Conservation (phyloP, 2,113 vertebrate genomes). For the Cromileptes altivelis region DNA sequence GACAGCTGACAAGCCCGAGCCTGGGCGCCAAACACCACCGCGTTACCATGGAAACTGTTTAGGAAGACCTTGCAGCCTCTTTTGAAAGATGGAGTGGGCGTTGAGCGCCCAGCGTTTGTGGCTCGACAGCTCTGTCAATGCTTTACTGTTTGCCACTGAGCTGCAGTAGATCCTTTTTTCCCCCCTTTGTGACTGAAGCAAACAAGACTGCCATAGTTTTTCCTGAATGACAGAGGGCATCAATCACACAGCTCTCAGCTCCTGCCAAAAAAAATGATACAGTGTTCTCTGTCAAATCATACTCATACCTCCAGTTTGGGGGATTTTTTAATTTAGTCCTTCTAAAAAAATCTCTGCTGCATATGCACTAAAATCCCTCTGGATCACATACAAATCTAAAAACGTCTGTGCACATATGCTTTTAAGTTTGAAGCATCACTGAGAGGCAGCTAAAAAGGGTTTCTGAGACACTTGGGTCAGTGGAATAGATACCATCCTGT, state of each 20-base stretch:
- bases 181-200: slow-evolving; percentile 21
- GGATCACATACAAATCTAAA: background rate
- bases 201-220: background rate
- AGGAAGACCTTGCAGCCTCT: slow-evolving; percentile 67
- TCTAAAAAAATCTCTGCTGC: background rate
- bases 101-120: slow-evolving; percentile 37
- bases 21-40: slow-evolving; percentile 27
- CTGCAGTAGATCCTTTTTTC: slow-evolving; percentile 13
- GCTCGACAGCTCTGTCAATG: slow-evolving; percentile 43
- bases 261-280: background rate
- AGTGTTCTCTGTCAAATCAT: background rate
- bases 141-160: slow-evolving; percentile 37
- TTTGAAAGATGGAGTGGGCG: slow-evolving; percentile 70
- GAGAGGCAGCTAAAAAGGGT: background rate
- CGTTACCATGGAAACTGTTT: slow-evolving; percentile 80
- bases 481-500: background rate
- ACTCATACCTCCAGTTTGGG: background rate
- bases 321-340: background rate
- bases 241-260: slow-evolving; percentile 18
- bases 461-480: slow-evolving; percentile 4
- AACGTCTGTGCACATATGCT: background rate
- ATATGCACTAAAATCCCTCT: background rate
- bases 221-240: slow-evolving; percentile 31
- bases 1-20: slow-evolving; percentile 47
- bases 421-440: background rate